Base-by-base conservation (phyloP, 92 coral and sea anemone species). In the Porites cylindrica region DNA sequence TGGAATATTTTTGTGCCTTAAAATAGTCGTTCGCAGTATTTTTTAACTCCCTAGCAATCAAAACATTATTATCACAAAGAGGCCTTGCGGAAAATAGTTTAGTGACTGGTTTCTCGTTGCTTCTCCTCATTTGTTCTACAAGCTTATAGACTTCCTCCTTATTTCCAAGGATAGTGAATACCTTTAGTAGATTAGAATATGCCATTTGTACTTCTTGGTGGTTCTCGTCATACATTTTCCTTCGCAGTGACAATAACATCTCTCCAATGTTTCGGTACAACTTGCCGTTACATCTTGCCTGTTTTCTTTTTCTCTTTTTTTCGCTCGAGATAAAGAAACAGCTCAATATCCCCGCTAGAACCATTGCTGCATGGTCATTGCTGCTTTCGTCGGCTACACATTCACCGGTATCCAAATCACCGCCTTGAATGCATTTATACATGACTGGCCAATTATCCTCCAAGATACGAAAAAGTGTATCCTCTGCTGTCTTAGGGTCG, bases 371-470 rank as follows among this genome's bases (percentile, higher is more conserved):
- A 0, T 73, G 77, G 2, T 50, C 77, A 73, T 51, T 16, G 62
- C 77, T 73, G 20, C 77, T 58, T 17, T 73, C 77, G 26, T 73
- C 76, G 24, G 1, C 58, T 52, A 52, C 10, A 52, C 58, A 52
- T 52, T 52, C 59, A 20, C 8, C 51, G 29, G 62, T 8, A 1
- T 73, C 77, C 16, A 52, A 18, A n/a, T 24, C 8, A 20, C 38
- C 32, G 59, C 59, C 11, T 53, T 12, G 59, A 53, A 53, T 53
- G 38, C 77, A 0, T 8, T 7, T 51, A 61, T 73, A 51, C 52
- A 73, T 43, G 52, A 5, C 60, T 18, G 77, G 82, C 82, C 82
- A 78, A 1, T 60, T 78, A 6, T 78, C 51, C 10, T 78, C 4
- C 20, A 78, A 21, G 7, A 64, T 18, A 9, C 12, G 29, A 1